Evolutionary conservation across 2,797 vertebrate species (phyloP), one percentile per base, ranked within the genome.

Genomic region (Hoplostethus atlanticus): DNA sequence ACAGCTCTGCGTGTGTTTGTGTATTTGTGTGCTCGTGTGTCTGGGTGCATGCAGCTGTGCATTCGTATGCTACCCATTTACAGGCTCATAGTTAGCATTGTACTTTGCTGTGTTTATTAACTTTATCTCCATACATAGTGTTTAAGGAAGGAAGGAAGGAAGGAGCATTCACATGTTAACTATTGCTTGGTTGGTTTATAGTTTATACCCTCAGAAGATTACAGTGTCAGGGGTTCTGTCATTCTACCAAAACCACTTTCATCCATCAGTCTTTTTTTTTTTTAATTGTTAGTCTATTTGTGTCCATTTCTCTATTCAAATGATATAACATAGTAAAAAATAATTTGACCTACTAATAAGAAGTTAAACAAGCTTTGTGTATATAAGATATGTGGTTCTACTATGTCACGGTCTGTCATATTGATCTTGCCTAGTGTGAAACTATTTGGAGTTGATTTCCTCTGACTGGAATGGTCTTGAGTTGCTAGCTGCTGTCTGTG

Each of bases 321-420:
- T 70, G 15, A 64, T 40, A 9, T 52, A 66, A 53, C 42, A 54
- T 46, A 61, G 17, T n/a, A 66, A 28, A 73, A 47, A 52, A 38
- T 15, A 58, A 65, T 16, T 54, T 73, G 58, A 87, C 71, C 75
- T 82, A 93, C 87, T 91, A 93, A 85, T 86, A 82, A 77, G 82
- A 89, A 87, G 86, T 85, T 68, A 84, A 89, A 82, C 64, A 77
- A 82, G 80, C 76, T 84, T 72, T 82, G 80, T 93, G 92, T 93
- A 89, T 80, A 92, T 93, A 93, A 91, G 78, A 66, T 78, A 84
- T 93, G 76, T 92, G 85, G 84, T 84, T 92, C 83, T 90, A 81
- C 84, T 84, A 64, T 80, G 80, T 90, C 75, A 86, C 83, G 76
- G 74, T 86, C 80, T 93, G 81, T 89, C 87, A 81, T 90, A 78